Percentiles rank a stretch among this genome's conserved stretches.
phyloP scores from a whole-genome alignment of 2,888 invertebrate species.

The Nycteola revayana region DNA sequence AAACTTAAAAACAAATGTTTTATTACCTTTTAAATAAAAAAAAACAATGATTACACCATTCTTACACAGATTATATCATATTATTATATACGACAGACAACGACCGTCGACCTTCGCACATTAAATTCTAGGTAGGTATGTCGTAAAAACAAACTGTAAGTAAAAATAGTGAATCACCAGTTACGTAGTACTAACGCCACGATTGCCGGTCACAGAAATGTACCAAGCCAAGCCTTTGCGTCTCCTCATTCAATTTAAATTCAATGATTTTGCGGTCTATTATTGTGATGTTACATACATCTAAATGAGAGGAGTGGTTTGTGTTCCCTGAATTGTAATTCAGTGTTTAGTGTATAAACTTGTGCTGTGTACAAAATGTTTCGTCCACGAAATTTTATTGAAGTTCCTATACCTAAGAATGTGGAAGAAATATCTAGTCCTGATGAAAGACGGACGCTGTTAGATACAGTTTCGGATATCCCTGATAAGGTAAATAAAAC shows the following conservation, averaged over 20 bases:
- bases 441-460: slow-evolving; percentile 22
- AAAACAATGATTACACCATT: too few species aligned
- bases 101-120: background rate
- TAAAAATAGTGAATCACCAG: background rate
- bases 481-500: slow-evolving; percentile 6
- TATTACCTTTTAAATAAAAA: too few species aligned
- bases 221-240: slow-evolving; percentile 13
- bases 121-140: background rate
- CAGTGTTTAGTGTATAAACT: slow-evolving; percentile 18
- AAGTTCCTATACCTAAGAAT: slow-evolving; percentile 22
- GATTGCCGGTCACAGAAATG: slow-evolving; percentile 2
- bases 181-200: slow-evolving; percentile 2
- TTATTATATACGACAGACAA: too few species aligned
- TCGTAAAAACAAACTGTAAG: background rate
- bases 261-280: slow-evolving; percentile 31
- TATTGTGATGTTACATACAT: slow-evolving; percentile 28
- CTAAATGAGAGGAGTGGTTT: slow-evolving; percentile 28
- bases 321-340: slow-evolving; percentile 8
- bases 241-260: slow-evolving; percentile 15
- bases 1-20: too few species aligned
- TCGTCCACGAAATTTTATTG: slow-evolving; percentile 33
- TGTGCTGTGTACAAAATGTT: too few species aligned
- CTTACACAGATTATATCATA: too few species aligned
- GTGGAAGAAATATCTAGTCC: slow-evolving; percentile 8
- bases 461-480: slow-evolving; percentile 6